Evolutionary conservation across 2,113 vertebrate genomes (phyloP).

Genomic region (Gnathonemus echidnorhynchus): DNA sequence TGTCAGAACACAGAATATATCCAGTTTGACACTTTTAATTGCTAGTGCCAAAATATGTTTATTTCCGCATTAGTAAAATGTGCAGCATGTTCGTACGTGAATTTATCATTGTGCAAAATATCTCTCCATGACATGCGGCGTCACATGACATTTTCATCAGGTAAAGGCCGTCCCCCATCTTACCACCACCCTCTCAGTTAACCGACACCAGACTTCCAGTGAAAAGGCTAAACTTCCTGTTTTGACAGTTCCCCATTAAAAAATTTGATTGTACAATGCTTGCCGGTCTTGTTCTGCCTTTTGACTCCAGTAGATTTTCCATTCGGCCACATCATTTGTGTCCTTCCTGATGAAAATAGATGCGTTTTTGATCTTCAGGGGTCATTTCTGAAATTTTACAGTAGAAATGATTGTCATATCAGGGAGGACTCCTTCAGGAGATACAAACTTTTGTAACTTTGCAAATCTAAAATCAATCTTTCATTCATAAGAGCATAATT

Average conservation of each 20-base stretch:
- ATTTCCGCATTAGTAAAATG: background rate
- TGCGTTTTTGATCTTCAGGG: slow-evolving; percentile 42
- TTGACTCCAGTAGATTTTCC: slow-evolving; percentile 27
- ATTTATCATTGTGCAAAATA: background rate
- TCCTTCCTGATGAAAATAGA: slow-evolving; percentile 46
- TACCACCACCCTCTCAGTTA: background rate
- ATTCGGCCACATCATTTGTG: slow-evolving; percentile 35
- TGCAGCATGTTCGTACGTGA: background rate
- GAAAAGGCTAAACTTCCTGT: background rate
- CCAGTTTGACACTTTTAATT: background rate
- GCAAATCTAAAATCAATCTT: slow-evolving; percentile 53
- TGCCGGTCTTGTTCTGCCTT: slow-evolving; percentile 31
- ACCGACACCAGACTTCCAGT: slow-evolving; percentile 29
- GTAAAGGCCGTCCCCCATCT: background rate
- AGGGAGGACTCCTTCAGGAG: slow-evolving; percentile 39
- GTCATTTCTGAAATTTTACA: slow-evolving; percentile 41
- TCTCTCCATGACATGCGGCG: background rate
- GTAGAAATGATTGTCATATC: slow-evolving; percentile 55
- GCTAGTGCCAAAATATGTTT: background rate
- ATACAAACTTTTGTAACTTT: slow-evolving; percentile 43
- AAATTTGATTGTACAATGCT: slow-evolving; percentile 28
- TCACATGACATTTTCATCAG: background rate
- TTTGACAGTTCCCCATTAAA: background rate
- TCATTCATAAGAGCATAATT: slow-evolving; percentile 33
- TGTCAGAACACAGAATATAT: background rate